These are phyloP conservation scores for Spilosoma lubricipeda DNA, from an alignment of 2,888 invertebrate genomes.

Conservation along the genomic window DNA sequence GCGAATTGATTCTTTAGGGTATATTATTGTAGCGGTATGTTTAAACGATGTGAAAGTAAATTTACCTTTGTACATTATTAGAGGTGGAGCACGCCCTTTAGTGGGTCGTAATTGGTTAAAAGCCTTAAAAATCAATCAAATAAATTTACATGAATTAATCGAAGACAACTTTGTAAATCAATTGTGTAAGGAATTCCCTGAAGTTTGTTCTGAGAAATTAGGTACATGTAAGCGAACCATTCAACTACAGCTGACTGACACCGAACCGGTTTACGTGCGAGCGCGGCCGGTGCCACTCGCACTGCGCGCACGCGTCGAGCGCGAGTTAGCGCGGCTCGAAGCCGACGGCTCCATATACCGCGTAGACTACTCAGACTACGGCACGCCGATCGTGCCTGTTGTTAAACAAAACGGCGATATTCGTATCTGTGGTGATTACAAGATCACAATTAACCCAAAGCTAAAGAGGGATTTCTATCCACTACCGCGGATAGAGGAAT, in stretches of 20 bases:
- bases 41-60: no score
- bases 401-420: slow-evolving; percentile 17
- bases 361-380: slow-evolving; percentile 2
- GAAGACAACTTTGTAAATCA: neutral
- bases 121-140: neutral
- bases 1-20: neutral
- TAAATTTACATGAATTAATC: neutral
- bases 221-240: neutral
- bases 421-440: slow-evolving; percentile 20
- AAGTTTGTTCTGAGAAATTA: neutral
- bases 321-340: neutral
- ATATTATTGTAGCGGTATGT: no score
- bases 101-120: no score
- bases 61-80: no score
- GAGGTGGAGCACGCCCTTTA: no score
- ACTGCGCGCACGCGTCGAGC: neutral
- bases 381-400: slow-evolving; percentile 21
- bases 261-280: neutral
- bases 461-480: slow-evolving; percentile 19
- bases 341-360: neutral
- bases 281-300: neutral
- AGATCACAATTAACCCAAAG: slow-evolving; percentile 18
- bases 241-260: neutral
- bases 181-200: neutral
- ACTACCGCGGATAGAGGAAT: neutral